A percentile compares a stretch with the other conserved stretches of the same genome.
These are phyloP conservation scores for Steinernema hermaphroditum DNA, from an alignment of 2,888 invertebrate genomes.

Conservation along the genomic window DNA sequence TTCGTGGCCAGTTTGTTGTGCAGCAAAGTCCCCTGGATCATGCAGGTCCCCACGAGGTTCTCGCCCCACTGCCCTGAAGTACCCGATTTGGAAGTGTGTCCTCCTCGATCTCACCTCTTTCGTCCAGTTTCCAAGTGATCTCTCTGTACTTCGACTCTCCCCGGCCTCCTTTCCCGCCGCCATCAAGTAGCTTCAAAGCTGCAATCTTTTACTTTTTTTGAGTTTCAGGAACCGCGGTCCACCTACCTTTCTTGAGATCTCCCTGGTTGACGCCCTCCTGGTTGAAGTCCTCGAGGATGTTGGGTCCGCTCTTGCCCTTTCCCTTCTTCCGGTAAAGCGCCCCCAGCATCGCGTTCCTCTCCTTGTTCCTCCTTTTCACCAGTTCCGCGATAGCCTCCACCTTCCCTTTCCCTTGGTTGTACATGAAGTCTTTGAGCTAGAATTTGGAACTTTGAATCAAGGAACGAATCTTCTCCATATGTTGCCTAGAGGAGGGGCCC, in stretches of 20 bases:
- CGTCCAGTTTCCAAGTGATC: slow-evolving; percentile 54
- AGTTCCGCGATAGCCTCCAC: slow-evolving; percentile 85
- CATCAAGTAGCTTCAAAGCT: slow-evolving; percentile 63
- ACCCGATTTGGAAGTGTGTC: background rate
- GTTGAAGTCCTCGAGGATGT: slow-evolving; percentile 56
- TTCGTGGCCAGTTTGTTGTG: slow-evolving; percentile 90
- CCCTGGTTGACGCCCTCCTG: slow-evolving; percentile 52
- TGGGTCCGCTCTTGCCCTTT: slow-evolving; percentile 56
- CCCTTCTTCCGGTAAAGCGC: slow-evolving; percentile 56
- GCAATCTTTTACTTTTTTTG: slow-evolving; percentile 27
- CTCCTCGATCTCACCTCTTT: slow-evolving; percentile 41
- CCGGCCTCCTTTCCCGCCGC: slow-evolving; percentile 56
- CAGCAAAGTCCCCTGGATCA: slow-evolving; percentile 76
- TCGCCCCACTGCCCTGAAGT: slow-evolving; percentile 85
- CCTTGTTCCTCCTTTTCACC: slow-evolving; percentile 76
- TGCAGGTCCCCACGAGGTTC: slow-evolving; percentile 74
- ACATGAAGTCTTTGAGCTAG: slow-evolving; percentile 85
- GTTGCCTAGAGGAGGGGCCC: too few relatives aligned
- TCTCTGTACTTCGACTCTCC: slow-evolving; percentile 72
- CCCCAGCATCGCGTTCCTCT: slow-evolving; percentile 70
- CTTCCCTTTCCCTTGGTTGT: slow-evolving; percentile 87
- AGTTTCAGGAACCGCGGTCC: background rate
- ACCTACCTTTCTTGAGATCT: slow-evolving; percentile 58
- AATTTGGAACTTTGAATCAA: slow-evolving; percentile 44
- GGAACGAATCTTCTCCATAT: too few relatives aligned